A percentile compares a stretch with the other conserved stretches of the same genome.
These are phyloP conservation scores for Xestia rhomboidea DNA, from an alignment of 2,888 invertebrate species.

Conservation along the genomic window DNA sequence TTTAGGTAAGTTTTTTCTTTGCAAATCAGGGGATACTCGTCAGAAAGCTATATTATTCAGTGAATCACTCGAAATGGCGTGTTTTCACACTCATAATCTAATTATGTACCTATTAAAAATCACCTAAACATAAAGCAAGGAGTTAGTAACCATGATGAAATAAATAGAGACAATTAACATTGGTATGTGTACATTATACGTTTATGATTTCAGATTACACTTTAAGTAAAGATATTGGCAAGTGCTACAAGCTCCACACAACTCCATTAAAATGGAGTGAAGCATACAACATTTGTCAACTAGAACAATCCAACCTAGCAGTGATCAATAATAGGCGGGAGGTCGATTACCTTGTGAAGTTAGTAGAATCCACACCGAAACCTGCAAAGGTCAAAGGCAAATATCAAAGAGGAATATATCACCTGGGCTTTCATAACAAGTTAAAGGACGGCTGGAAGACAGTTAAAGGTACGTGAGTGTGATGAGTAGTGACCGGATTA, in stretches of 20 bases:
- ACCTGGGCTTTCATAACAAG: slow-evolving; percentile 71
- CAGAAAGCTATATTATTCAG: background rate
- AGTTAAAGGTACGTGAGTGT: slow-evolving; percentile 70
- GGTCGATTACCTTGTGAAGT: slow-evolving; percentile 30
- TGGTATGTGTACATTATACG: background rate
- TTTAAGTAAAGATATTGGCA: slow-evolving; percentile 68
- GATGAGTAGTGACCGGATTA: background rate
- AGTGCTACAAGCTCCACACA: slow-evolving; percentile 83
- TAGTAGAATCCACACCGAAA: slow-evolving; percentile 24
- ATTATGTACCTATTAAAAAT: background rate
- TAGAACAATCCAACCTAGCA: slow-evolving; percentile 78
- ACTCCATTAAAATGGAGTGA: slow-evolving; percentile 79
- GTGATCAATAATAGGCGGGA: slow-evolving; percentile 72
- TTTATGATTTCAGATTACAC: slow-evolving; percentile 75
- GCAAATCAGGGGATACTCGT: background rate
- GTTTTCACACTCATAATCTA: background rate
- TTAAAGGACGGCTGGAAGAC: slow-evolving; percentile 71
- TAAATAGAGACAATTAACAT: background rate
- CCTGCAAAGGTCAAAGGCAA: slow-evolving; percentile 18
- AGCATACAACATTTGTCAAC: slow-evolving; percentile 75
- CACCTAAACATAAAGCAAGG: background rate
- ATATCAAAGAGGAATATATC: slow-evolving; percentile 57
- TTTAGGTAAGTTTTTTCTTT: slow-evolving; percentile 66
- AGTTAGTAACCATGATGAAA: background rate
- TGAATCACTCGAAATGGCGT: background rate